Percentiles rank a stretch among this genome's conserved stretches.
These are phyloP conservation scores for Helicoverpa zea DNA, from an alignment of 1,140 invertebrate genomes.

Conservation along the genomic window DNA sequence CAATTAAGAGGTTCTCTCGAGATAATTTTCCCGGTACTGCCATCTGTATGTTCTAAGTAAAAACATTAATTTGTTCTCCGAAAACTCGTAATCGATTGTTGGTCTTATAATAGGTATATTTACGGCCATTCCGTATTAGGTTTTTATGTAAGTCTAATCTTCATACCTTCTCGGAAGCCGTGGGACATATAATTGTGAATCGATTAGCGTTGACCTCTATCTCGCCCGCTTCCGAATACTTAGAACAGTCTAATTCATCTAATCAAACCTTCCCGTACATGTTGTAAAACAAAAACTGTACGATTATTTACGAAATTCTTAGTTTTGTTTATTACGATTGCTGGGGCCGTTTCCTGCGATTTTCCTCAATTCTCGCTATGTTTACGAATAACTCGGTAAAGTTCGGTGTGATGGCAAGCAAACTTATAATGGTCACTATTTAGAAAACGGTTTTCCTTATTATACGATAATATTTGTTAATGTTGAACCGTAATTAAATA, in stretches of 20 bases:
- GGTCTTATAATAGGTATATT: slow-evolving; percentile 50
- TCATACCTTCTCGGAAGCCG: slow-evolving; percentile 53
- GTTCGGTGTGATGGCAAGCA: background rate
- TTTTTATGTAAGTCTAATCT: slow-evolving; percentile 51
- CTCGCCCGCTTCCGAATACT: slow-evolving; percentile 42
- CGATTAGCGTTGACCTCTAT: slow-evolving; percentile 47
- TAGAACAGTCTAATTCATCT: slow-evolving; percentile 37
- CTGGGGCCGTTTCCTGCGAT: slow-evolving; percentile 1
- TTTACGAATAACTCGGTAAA: background rate
- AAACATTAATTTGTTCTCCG: slow-evolving; percentile 56
- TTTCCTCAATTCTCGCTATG: slow-evolving; percentile 23
- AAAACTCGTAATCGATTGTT: slow-evolving; percentile 57
- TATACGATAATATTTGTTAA: slow-evolving; percentile 6
- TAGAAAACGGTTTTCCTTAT: slow-evolving; percentile 29
- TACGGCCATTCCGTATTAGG: slow-evolving; percentile 43
- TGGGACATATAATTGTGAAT: slow-evolving; percentile 44
- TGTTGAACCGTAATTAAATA: background rate
- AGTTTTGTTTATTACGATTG: slow-evolving; percentile 12
- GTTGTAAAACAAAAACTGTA: slow-evolving; percentile 14
- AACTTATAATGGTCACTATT: slow-evolving; percentile 7
- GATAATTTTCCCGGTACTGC: slow-evolving; percentile 54
- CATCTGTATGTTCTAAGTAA: slow-evolving; percentile 52
- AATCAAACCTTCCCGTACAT: slow-evolving; percentile 23
- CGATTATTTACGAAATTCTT: slow-evolving; percentile 15
- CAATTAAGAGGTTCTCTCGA: slow-evolving; percentile 41